Conservation (phyloP, 1,140 invertebrate species). For the Drosophila albomicans region DNA sequence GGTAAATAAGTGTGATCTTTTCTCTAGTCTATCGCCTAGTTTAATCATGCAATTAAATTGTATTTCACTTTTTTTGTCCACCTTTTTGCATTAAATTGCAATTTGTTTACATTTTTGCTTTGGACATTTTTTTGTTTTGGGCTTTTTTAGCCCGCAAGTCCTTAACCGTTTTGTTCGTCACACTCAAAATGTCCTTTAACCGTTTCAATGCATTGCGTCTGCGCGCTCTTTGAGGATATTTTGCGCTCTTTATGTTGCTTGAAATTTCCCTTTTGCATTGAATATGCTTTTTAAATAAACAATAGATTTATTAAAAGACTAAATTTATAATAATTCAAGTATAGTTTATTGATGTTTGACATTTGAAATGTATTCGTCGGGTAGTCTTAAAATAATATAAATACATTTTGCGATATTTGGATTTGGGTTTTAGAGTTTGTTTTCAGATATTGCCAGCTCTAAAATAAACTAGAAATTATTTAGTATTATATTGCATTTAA, state of each 20-base stretch:
- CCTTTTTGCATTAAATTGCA: neutral
- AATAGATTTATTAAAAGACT: neutral
- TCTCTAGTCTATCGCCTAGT: neutral
- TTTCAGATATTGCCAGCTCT: too few relatives aligned
- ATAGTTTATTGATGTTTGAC: too few relatives aligned
- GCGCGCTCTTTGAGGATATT: conserved; percentile 55
- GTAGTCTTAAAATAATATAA: too few relatives aligned
- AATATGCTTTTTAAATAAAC: neutral
- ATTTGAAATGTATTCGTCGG: too few relatives aligned
- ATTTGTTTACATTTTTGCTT: conserved; percentile 61
- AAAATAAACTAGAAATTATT: neutral
- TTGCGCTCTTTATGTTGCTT: conserved; percentile 40
- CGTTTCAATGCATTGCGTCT: conserved; percentile 36
- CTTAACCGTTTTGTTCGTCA: conserved; percentile 45
- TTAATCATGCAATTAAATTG: neutral
- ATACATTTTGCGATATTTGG: too few relatives aligned
- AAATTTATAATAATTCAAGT: too few relatives aligned
- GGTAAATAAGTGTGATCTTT: neutral
- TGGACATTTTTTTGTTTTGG: conserved; percentile 57
- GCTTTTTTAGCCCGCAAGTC: conserved; percentile 50
- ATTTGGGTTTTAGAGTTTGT: too few relatives aligned
- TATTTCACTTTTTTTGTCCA: neutral
- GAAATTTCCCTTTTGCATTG: conserved; percentile 6
- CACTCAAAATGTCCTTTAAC: conserved; percentile 43
- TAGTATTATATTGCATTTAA: neutral